Evolutionary conservation across 2,113 vertebrate genomes (phyloP), one percentile per base, ranked within the genome.

Genomic region (Blennius ocellaris): DNA sequence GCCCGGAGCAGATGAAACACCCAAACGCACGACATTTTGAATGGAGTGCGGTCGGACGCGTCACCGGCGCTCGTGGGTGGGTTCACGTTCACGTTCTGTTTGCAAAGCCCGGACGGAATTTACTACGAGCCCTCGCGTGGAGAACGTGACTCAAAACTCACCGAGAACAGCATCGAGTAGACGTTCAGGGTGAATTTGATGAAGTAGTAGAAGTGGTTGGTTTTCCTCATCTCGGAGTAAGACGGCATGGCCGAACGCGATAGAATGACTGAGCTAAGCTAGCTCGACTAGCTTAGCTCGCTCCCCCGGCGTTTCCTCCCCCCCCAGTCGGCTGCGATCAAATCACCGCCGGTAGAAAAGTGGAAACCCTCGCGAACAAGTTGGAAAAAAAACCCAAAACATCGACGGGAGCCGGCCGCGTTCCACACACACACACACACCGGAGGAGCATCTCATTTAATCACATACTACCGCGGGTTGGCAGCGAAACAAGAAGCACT

Each of bases 111-210:
- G 50, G 3, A 55, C 6, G 0, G 0, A 37, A 38, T 44, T 38
- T 5, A 15, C 17, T 38, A 9, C 1, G 3, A 3, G 63, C 9
- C 16, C 8, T 4, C 38, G 44, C 11, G 8, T 61, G 3, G 55
- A 63, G 8, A 36, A 17, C 56, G 1, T 5, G 3, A 11, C 0
- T 11, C 37, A 8, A 8, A 16, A 95, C 95, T 95, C 92, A 96
- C 95, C 95, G 95, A 96, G 71, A 96, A 96, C 17, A 96, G 81
- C 89, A 95, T 95, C 15, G 95, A 95, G 56, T 96, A 96, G 69
- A 95, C 14, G 62, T 95, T 95, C 8, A 96, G 82, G 10, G 95
- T 94, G 47, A 96, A 96, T 84, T 96, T 96, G 83, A 95, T 85
- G 87, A 93, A 91, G 87, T 95, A 96, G 86, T 96, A 96, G 81